A percentile compares a stretch with the other conserved stretches of the same genome.
phyloP scores from a whole-genome alignment of 2,888 invertebrate genomes.

The Lottia gigantea region DNA sequence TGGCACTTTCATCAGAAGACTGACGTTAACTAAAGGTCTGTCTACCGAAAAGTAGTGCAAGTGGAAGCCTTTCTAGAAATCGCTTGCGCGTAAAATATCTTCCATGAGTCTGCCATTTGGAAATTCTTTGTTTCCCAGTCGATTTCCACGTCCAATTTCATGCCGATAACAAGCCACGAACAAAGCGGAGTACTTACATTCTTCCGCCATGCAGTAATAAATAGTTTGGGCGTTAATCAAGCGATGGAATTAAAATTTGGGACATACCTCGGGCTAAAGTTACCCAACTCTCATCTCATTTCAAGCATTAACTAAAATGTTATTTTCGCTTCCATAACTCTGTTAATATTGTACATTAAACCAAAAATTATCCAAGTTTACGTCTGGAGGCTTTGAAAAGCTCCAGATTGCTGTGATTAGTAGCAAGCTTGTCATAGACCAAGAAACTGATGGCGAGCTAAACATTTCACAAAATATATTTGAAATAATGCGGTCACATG shows the following conservation, averaged over 20 bases:
- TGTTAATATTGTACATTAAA: background rate
- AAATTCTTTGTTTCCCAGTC: background rate
- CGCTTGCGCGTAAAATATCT: slow-evolving; percentile 6
- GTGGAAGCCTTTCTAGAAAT: slow-evolving; percentile 4
- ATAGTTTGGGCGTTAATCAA: background rate
- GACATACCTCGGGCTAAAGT: background rate
- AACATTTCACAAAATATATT: no score
- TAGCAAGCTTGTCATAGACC: no score
- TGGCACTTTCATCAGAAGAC: background rate
- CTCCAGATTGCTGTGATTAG: background rate
- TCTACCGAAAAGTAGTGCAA: background rate
- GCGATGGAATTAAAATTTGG: slow-evolving; percentile 2
- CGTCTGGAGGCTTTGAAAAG: background rate
- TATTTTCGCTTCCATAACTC: slow-evolving; percentile 5
- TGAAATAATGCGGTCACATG: no score
- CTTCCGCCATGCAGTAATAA: background rate
- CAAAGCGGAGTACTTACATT: slow-evolving; percentile 5
- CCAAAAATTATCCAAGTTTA: background rate
- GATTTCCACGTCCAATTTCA: background rate
- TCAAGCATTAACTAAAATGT: slow-evolving; percentile 2
- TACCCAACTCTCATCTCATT: background rate
- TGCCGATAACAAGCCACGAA: background rate
- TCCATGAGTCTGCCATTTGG: slow-evolving; percentile 5
- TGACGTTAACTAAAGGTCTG: slow-evolving; percentile 1
- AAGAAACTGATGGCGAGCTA: no score